These are phyloP conservation scores for Diplodus sargus DNA, from an alignment of 2,797 vertebrate genomes.

Conservation along the genomic window DNA sequence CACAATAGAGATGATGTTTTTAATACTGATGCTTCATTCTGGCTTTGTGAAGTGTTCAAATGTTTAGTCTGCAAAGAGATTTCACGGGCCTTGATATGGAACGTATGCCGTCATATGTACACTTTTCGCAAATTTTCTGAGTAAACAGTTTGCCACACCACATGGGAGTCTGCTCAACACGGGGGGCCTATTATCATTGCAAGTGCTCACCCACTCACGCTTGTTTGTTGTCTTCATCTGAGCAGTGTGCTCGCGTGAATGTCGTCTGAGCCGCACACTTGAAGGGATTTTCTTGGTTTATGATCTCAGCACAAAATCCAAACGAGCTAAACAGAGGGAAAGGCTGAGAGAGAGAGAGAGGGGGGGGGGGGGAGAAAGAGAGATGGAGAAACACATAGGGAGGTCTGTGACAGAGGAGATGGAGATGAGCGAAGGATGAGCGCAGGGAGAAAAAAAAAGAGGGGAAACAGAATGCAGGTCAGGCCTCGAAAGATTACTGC, in stretches of 20 bases:
- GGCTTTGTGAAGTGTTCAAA: background rate
- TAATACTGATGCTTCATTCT: conserved; percentile 17
- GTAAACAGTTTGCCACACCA: conserved; percentile 52
- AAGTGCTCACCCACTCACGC: conserved; percentile 44
- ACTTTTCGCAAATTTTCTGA: conserved; percentile 41
- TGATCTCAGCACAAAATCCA: conserved; percentile 67
- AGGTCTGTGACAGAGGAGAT: conserved; percentile 32
- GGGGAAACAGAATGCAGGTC: conserved; percentile 66
- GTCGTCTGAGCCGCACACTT: conserved; percentile 53
- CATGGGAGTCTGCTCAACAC: conserved; percentile 23
- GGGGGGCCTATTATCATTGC: conserved; percentile 47
- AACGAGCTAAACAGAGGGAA: conserved; percentile 60
- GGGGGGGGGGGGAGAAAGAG: conserved; percentile 5
- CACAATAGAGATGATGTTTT: conserved; percentile 38
- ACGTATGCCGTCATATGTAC: conserved; percentile 14
- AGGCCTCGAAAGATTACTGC: conserved; percentile 73
- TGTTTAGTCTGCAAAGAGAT: conserved; percentile 22
- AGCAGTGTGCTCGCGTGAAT: background rate
- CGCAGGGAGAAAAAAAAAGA: background rate
- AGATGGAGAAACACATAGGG: background rate
- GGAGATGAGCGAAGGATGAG: conserved; percentile 40
- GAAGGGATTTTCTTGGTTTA: conserved; percentile 65
- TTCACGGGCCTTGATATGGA: conserved; percentile 9
- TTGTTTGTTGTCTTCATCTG: conserved; percentile 57
- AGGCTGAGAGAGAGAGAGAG: conserved; percentile 20